Base-by-base conservation (phyloP, 1,140 invertebrate genomes). In the Atopsyche davidsoni region DNA sequence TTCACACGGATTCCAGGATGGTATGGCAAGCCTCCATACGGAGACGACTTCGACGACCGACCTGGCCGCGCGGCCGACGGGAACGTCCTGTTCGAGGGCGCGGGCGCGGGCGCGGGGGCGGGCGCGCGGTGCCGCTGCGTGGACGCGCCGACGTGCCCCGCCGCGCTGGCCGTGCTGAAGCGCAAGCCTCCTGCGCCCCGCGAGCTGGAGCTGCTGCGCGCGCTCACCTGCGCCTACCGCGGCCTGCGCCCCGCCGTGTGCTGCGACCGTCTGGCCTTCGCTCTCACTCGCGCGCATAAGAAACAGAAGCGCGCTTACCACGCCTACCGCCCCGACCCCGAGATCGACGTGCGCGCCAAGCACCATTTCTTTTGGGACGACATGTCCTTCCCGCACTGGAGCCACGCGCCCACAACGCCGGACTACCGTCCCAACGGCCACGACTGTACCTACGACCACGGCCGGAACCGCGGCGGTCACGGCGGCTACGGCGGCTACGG, bases 361-460 rank as follows among this genome's bases (percentile, higher is more conserved):
- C 53, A 56, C 22, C 49, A 46, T 25, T 58, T 58, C 32, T 51
- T 14, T 10, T 58, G 56, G 56, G 56, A 58, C 19, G 39, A 32
- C 11, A 17, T 22, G 6, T 21, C 32, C 2, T 58, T 54, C 39
- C 56, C 56, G 13, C 56, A 58, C 36, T 58, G 56, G 56, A 58
- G 43, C 32, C 34, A 48, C 17, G 56, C 51, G 2, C 51, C 51
- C 0, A 38, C 25, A 22, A 17, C n/a, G 16, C 28, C 28, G 9
- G 31, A 14, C 39, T 40, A 34, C 14, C 14, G 17, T 38, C 9
- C 22, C 35, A 47, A 45, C 23, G 17, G 28, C 14, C 35, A 51
- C 36, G 25, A 53, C 28, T 50, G 34, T 17, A 35, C 17, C 19
- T 16, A 32, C 32, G 10, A 43, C 22, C 22, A 44, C 24, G 10